Conservation (phyloP, 2,797 vertebrate species). For the Girardinus metallicus region DNA sequence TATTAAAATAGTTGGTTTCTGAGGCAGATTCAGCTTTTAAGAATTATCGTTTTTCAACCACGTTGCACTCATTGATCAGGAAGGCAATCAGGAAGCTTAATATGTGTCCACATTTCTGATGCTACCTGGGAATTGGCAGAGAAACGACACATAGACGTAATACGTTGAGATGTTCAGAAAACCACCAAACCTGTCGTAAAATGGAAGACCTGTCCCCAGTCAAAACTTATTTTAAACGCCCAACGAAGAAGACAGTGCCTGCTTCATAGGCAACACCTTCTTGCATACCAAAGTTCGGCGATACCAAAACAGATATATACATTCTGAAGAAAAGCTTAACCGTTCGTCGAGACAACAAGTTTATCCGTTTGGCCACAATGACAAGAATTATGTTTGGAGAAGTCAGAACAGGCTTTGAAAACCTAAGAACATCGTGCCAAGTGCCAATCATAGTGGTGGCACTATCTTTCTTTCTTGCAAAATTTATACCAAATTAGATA, state of each 20-base stretch:
- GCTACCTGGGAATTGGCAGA: no score
- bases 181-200: neutral
- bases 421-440: neutral
- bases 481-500: neutral
- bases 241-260: neutral
- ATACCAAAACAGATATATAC: neutral
- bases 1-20: neutral
- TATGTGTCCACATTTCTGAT: neutral
- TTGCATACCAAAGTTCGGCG: neutral
- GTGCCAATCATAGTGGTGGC: neutral
- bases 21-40: neutral
- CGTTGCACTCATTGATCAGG: neutral
- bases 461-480: neutral
- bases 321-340: neutral
- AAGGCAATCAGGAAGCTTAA: neutral
- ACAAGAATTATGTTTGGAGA: no score
- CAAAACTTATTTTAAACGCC: neutral
- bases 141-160: neutral
- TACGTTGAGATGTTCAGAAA: neutral
- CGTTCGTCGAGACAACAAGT: neutral
- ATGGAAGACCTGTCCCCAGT: neutral
- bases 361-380: neutral
- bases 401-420: neutral
- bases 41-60: neutral
- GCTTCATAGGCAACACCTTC: neutral